These are phyloP conservation scores for Aricia agestis DNA, from an alignment of 1,140 invertebrate species.

Conservation along the genomic window DNA sequence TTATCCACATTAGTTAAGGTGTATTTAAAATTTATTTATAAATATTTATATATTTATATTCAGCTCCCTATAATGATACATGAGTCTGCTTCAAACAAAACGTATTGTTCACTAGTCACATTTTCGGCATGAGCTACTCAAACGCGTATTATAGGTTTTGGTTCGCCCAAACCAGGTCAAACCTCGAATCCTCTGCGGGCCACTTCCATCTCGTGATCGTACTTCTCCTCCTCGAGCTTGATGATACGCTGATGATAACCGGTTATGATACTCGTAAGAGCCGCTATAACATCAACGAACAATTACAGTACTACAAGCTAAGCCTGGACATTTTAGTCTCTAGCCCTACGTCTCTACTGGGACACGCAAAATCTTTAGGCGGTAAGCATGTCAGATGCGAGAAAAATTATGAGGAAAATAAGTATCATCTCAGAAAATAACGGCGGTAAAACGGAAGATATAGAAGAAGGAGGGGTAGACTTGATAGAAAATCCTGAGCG, in stretches of 20 bases:
- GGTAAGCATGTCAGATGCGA: slow-evolving; percentile 20
- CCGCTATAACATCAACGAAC: slow-evolving; percentile 80
- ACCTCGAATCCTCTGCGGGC: slow-evolving; percentile 94
- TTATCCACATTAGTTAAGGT: slow-evolving; percentile 71
- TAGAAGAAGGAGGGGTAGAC: slow-evolving; percentile 13
- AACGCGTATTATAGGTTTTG: slow-evolving; percentile 60
- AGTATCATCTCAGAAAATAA: slow-evolving; percentile 4
- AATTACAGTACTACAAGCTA: slow-evolving; percentile 52
- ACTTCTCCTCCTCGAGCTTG: slow-evolving; percentile 94
- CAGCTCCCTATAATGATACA: slow-evolving; percentile 56
- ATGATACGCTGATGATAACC: slow-evolving; percentile 91
- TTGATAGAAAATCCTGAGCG: background rate
- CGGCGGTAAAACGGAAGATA: slow-evolving; percentile 7
- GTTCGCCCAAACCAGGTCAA: slow-evolving; percentile 71
- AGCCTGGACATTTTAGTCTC: slow-evolving; percentile 27
- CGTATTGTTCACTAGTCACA: slow-evolving; percentile 68
- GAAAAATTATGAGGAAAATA: slow-evolving; percentile 18
- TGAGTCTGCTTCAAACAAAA: slow-evolving; percentile 68
- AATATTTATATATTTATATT: slow-evolving; percentile 38
- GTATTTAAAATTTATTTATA: slow-evolving; percentile 41
- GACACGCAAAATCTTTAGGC: slow-evolving; percentile 34
- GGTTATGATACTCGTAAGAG: slow-evolving; percentile 89
- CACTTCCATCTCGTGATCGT: slow-evolving; percentile 97
- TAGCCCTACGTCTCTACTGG: slow-evolving; percentile 28
- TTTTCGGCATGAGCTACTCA: slow-evolving; percentile 68